Evolutionary conservation across 1,140 invertebrate species (phyloP), one percentile per base, ranked within the genome.

Genomic region (Panulirus ornatus): DNA sequence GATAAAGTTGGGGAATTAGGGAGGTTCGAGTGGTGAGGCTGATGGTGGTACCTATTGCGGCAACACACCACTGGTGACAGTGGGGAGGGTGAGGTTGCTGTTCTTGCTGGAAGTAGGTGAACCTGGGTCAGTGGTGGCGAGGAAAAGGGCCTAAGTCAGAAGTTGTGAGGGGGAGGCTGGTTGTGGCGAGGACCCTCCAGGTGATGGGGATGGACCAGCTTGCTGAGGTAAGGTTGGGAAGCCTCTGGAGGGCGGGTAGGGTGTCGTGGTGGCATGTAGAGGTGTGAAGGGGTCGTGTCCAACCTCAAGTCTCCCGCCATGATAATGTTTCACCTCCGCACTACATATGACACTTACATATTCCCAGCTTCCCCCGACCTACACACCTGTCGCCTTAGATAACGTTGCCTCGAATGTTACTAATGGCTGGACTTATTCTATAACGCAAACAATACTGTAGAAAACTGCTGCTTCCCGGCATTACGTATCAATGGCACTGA

Each of bases 191-290:
- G 71, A 34, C 14, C 44, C 44, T 6, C 5, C 44, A 47, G 1
- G n/a, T 75, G 34, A 34, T 19, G 30, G 2, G 30, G 34, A 30
- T 40, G 22, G 73, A 11, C 16, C 14, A n/a, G 38, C 34, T 2
- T 19, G 19, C 38, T 16, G 22, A 22, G 16, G 73, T 76, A 38
- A 22, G 73, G 22, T 40, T 34, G 54, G 36, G 78, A 54, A 58
- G 44, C 44, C 51, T 27, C 34, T 27, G n/a, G 78, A 19, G 8
- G 47, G 47, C 2, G 16, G 36, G 27, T 82, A 42, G 81, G 54
- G 81, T 83, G 81, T 83, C 81, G 58, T 44, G 34, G 54, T 83
- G 40, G 54, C 81, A 36, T 83, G 54, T 36, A 36, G 81, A 83
- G 81, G 81, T 83, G 81, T 83, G 81, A 83, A 83, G 44, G 30